Conservation (phyloP, 2,888 invertebrate genomes). For the Molanna angustata region DNA sequence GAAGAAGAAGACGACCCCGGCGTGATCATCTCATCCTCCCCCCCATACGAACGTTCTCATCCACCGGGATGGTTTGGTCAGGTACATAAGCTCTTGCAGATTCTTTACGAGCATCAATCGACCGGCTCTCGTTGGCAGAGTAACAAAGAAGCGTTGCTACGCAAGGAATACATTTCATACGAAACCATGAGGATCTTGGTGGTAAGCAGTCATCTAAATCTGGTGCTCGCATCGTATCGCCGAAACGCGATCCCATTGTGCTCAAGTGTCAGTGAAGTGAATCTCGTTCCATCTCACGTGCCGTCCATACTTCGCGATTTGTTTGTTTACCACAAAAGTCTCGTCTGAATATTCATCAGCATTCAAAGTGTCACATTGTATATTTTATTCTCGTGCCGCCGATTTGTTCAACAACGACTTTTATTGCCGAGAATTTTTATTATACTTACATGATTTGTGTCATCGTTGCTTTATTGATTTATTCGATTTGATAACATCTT, state of each 20-base stretch:
- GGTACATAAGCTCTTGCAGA: conserved; percentile 18
- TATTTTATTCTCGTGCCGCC: background rate
- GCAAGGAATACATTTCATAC: conserved; percentile 19
- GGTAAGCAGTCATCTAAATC: conserved; percentile 26
- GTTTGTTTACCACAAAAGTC: no score
- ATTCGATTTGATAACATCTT: no score
- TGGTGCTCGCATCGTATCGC: conserved; percentile 8
- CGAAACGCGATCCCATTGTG: background rate
- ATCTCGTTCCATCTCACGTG: no score
- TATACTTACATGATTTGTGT: no score
- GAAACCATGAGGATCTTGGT: conserved; percentile 32
- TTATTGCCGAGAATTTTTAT: no score
- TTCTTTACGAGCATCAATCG: conserved; percentile 22
- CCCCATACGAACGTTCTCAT: no score
- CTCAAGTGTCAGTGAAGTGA: background rate
- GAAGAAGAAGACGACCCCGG: conserved; percentile 14
- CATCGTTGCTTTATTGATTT: no score
- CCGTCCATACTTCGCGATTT: no score
- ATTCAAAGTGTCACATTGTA: no score
- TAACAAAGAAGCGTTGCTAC: conserved; percentile 23
- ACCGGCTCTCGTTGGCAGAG: conserved; percentile 26
- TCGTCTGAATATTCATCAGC: no score
- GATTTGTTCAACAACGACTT: no score
- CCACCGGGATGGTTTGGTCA: conserved; percentile 20
- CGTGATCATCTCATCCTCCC: conserved; percentile 21